These are phyloP conservation scores for Pseudochirops corinnae DNA, from an alignment of 2,797 vertebrate genomes.

Conservation along the genomic window DNA sequence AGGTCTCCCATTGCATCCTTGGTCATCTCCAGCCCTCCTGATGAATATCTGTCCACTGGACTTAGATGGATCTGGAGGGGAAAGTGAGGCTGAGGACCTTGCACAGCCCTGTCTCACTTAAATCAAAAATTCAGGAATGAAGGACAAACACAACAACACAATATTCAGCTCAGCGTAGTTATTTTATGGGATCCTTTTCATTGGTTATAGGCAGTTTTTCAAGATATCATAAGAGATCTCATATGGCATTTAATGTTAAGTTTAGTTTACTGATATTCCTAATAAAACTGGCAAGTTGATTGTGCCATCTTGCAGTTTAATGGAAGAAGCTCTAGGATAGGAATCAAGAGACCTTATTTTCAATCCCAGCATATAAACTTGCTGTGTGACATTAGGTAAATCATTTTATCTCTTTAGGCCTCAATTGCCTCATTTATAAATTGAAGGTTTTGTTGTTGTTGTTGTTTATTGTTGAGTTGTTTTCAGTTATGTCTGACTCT, in stretches of 20 bases:
- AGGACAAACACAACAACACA: too few relatives aligned
- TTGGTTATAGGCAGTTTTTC: background rate
- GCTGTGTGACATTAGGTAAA: background rate
- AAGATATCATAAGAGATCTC: background rate
- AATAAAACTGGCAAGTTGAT: background rate
- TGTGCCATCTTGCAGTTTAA: background rate
- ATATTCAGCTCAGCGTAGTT: background rate
- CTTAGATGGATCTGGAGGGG: too few relatives aligned
- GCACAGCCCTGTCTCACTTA: too few relatives aligned
- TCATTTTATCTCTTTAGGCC: conserved; percentile 41
- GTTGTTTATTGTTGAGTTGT: too few relatives aligned
- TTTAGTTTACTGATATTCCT: background rate
- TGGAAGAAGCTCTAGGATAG: background rate
- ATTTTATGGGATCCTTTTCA: background rate
- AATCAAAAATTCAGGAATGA: too few relatives aligned
- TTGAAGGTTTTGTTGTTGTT: background rate
- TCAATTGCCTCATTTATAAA: conserved; percentile 50
- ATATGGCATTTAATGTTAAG: background rate
- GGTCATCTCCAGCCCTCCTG: too few relatives aligned
- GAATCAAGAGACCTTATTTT: background rate
- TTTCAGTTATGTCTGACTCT: background rate
- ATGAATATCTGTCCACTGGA: too few relatives aligned
- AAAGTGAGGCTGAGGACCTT: too few relatives aligned
- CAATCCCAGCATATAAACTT: background rate
- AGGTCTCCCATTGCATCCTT: too few relatives aligned